Evolutionary conservation across 2,888 invertebrate species (phyloP), one percentile per base, ranked within the genome.

Genomic region (Erebia ligea): DNA sequence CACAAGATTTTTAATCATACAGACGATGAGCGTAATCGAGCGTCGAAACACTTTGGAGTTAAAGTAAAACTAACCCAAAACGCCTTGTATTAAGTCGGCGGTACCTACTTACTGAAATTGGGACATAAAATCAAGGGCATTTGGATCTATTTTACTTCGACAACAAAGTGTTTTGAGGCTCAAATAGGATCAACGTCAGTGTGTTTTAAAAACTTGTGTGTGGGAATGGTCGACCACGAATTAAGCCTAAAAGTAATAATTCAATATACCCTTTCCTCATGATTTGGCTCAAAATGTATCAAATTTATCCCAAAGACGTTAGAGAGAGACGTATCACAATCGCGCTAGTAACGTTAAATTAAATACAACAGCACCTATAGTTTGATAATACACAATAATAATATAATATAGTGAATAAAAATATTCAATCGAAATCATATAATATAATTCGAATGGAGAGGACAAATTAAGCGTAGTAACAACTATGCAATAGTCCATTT

Each of bases 291-390:
- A 88, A 63, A 74, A 70, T 68, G 48, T 69, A 61, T 61, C 69
- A 81, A 42, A 84, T 87, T 86, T 85, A 86, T 86, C 84, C 82
- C 83, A 87, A 84, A 86, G 86, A 67, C 67, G 85, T 86, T 85
- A 88, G 88, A 91, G 89, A 90, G 89, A 86, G 87, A 82, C 82
- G 52, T 90, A 90, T 91, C 89, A 91, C 89, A 89, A 87, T 86
- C 80, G 86, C 83, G 83, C 87, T 84, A 86, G 85, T 88, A 86
- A 86, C 81, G 87, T 88, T 89, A 89, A 86, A 91, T 87, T 86
- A 91, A 89, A 90, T 86, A 87, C 86, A 89, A 88, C 90, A 92
- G 92, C 92, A 92, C 92, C 92, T 90, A 89, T 86, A 80, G 84
- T 86, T 87, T 87, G 89, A n/a, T 90, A 86, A 89, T 86, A 89